Evolutionary conservation across 2,888 invertebrate genomes (phyloP), one percentile per base, ranked within the genome.

Genomic region (Noctua comes): DNA sequence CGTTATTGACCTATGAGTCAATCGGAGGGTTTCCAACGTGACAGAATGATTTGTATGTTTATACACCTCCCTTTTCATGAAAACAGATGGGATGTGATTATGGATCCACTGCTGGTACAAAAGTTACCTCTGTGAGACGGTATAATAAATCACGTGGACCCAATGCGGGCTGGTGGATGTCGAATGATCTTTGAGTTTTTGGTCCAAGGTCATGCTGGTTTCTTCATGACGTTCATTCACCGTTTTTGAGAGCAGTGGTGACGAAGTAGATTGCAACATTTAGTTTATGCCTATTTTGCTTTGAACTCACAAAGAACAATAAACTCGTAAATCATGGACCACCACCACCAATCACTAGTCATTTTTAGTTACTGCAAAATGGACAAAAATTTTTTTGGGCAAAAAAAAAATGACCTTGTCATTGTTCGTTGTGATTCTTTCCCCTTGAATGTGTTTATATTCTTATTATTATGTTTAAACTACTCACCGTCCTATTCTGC

Each of bases 401-500:
- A n/a, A n/a, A n/a, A n/a, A n/a, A n/a, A n/a, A n/a, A n/a, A n/a
- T n/a, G n/a, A n/a, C n/a, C 57, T 6, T 5, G 13, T n/a, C 13
- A 13, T 2, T 27, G n/a, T 13, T 57, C 5, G 6, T 6, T 59
- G 57, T 27, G 57, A 2, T 24, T 4, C 1, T 1, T 27, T 27
- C 16, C n/a, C 2, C 2, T 51, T 6, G n/a, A 6, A n/a, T 13
- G n/a, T 13, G 57, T 1, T 27, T 27, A 16, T 57, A 2, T 13
- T 13, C 13, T 57, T 16, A 57, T 27, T 59, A 21, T 21, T 21
- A n/a, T n/a, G n/a, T 36, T n/a, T 1, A n/a, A 54, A 79, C 36
- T 68, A 96, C 98, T 98, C 93, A 99, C 99, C 95, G 99, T 99
- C 95, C 98, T 97, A 95, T 99, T 99, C 90, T 98, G 98, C 83